phyloP scores from a whole-genome alignment of 37 sponge, comb jelly and placozoan species.

The Ianthella basta region DNA sequence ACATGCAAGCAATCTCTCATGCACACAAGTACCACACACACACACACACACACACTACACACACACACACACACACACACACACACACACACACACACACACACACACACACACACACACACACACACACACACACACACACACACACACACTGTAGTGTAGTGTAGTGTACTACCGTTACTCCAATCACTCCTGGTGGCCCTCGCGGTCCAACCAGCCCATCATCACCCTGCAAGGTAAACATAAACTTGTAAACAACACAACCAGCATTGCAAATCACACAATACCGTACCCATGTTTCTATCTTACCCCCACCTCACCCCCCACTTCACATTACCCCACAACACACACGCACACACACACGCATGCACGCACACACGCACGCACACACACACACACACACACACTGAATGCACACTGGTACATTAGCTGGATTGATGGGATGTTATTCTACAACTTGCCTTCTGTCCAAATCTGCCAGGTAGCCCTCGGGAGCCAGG shows the following conservation, averaged over 20 bases:
- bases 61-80: background rate
- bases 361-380: no score
- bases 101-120: conserved; percentile 7
- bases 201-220: conserved; percentile 1
- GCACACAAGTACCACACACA: background rate
- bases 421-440: background rate
- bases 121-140: conserved; percentile 7
- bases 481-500: conserved; percentile 10
- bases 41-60: conserved; percentile 15
- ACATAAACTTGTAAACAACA: no score
- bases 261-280: no score
- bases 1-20: background rate
- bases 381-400: no score
- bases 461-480: conserved; percentile 34
- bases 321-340: no score
- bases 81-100: conserved; percentile 20
- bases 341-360: no score
- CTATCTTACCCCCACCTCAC: no score
- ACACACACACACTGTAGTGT: conserved; percentile 17
- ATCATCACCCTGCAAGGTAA: background rate
- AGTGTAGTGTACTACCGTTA: background rate
- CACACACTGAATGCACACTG: background rate
- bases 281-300: no score
- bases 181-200: background rate
- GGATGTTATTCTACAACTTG: background rate